Conservation (phyloP, 2,797 vertebrate genomes). For the Notolabrus celidotus region DNA sequence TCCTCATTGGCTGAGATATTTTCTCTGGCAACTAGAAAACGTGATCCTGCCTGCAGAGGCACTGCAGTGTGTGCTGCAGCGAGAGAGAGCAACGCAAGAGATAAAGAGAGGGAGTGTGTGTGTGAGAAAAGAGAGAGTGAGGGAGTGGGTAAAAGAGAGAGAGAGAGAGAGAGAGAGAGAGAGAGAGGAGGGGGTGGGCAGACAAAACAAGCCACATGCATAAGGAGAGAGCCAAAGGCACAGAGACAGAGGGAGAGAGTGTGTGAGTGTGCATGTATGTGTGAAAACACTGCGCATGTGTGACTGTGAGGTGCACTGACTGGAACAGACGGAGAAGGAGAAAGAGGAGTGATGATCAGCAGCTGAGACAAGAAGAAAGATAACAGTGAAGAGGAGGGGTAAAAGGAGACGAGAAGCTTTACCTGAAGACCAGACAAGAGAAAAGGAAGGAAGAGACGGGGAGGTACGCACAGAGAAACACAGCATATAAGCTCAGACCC, state of each 20-base stretch:
- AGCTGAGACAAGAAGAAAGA: slow-evolving; percentile 60
- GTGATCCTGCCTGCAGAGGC: slow-evolving; percentile 88
- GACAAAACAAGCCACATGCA: slow-evolving; percentile 69
- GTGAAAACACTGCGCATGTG: slow-evolving; percentile 78
- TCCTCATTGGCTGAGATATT: slow-evolving; percentile 82
- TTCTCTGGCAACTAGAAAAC: slow-evolving; percentile 83
- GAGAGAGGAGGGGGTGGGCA: slow-evolving; percentile 37
- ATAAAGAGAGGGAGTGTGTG: slow-evolving; percentile 60
- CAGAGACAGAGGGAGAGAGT: slow-evolving; percentile 54
- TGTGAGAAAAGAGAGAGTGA: slow-evolving; percentile 50
- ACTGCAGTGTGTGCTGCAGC: slow-evolving; percentile 88
- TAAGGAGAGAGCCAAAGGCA: slow-evolving; percentile 71
- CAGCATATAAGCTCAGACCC: slow-evolving; percentile 37
- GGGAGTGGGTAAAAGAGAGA: slow-evolving; percentile 10
- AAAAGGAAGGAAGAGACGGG: slow-evolving; percentile 18
- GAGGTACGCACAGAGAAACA: neutral
- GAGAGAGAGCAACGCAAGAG: slow-evolving; percentile 66
- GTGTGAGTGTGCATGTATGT: slow-evolving; percentile 60
- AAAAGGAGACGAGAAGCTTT: slow-evolving; percentile 30
- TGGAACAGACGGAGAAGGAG: slow-evolving; percentile 69
- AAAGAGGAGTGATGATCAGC: slow-evolving; percentile 66
- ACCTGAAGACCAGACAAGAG: slow-evolving; percentile 53
- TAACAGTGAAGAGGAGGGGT: slow-evolving; percentile 44
- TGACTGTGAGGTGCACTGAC: slow-evolving; percentile 69
- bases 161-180: slow-evolving; percentile 46